Evolutionary conservation across 2,888 invertebrate species (phyloP), one percentile per base, ranked within the genome.

Genomic region (Agrilus cyanescens): DNA sequence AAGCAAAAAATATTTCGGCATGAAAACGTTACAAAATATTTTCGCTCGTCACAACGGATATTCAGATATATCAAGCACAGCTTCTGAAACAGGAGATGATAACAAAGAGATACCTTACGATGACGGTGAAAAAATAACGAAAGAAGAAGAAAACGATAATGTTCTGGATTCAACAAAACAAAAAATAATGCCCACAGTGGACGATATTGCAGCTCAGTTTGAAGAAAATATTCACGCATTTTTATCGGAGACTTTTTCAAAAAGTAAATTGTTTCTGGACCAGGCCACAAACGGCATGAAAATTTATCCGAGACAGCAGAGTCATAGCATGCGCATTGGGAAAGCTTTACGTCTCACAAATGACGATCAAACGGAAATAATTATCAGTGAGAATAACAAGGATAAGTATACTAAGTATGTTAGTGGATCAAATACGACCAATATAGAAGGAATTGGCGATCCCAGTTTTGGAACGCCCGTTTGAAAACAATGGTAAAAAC

Each of bases 391-490:
- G 42, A 63, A 64, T 41, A 61, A 62, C 33, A 62, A 63, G 42
- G 68, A 68, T 48, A 67, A 67, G 53, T 52, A 67, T 47, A 67
- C 67, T 44, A 58, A 67, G 46, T 68, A 68, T 49, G 68, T 68
- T 37, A 66, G 67, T 50, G 67, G 66, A 49, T 63, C 66, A 14
- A 66, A 65, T 52, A 60, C 62, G 41, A 48, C 62, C 40, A 61
- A 60, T 45, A 65, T 65, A 3, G 71, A 71, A 49, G 78, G 78
- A 35, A 73, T 76, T 53, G 79, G 79, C 0, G 78, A 80, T 65
- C 78, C 79, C 0, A 78, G 77, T 66, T 79, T 79, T 62, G 79
- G 79, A 50, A 80, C 79, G 4, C 79, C 79, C 10, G 79, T 80
- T 53, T 79, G 71, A 71, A 45, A 50, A 40, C 15, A 15, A 16